phyloP scores from a whole-genome alignment of 2,888 invertebrate species.

The Leuctra nigra region DNA sequence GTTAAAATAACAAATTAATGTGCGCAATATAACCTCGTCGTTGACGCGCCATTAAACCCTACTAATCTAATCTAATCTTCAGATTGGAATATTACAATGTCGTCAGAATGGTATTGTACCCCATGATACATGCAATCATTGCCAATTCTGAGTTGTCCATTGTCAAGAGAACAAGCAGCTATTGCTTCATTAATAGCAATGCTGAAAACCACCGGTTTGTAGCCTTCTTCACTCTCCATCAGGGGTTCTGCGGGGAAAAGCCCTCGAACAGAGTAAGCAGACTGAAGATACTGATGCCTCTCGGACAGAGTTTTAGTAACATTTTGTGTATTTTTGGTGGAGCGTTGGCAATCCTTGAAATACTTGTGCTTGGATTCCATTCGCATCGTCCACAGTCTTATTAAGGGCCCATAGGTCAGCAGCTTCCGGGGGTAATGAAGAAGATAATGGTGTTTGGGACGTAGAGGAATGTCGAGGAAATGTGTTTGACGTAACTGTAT shows the following conservation, averaged over 20 bases:
- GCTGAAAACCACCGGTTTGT: not conserved
- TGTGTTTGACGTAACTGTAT: not conserved
- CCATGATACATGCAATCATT: not conserved
- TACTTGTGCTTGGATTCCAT: slow-evolving; percentile 18
- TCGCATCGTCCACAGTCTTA: slow-evolving; percentile 17
- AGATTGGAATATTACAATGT: not conserved
- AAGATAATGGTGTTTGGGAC: slow-evolving; percentile 19
- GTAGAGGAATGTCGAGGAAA: slow-evolving; percentile 4
- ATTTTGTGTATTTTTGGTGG: slow-evolving; percentile 3
- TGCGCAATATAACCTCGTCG: no score
- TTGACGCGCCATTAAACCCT: no score
- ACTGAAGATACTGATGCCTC: slow-evolving; percentile 12
- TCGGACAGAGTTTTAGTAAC: slow-evolving; percentile 1
- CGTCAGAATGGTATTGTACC: not conserved
- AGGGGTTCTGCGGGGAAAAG: not conserved
- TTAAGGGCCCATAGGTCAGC: slow-evolving; percentile 11
- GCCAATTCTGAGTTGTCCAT: not conserved
- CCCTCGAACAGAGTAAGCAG: not conserved
- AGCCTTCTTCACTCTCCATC: not conserved
- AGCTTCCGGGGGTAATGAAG: slow-evolving; percentile 9
- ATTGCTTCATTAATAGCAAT: not conserved
- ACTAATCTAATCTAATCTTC: no score
- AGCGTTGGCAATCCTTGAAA: slow-evolving; percentile 2
- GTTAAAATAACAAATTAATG: no score
- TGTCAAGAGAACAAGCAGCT: not conserved